Evolutionary conservation across 2,888 invertebrate genomes (phyloP), one percentile per base, ranked within the genome.

Genomic region (Chymomyza fuscimana): DNA sequence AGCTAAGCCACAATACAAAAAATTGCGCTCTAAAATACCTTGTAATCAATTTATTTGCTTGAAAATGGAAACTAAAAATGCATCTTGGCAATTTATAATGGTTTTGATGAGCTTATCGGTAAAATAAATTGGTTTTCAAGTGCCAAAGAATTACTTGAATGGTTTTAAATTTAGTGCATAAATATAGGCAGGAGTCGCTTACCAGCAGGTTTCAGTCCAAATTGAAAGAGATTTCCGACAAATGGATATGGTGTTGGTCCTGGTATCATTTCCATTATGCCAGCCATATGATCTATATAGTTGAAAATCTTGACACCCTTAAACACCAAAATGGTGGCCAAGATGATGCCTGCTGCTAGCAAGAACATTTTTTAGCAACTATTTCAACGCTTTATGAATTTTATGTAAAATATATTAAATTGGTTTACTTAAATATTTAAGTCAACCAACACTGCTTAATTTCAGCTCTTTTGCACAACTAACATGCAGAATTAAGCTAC

Each of bases 231-330:
- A 75, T 91, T 90, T 2, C 91, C 91, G 32, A 91, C 86, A 71
- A 91, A 86, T 1, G 91, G 91, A 73, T 89, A 87, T 0, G 90
- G 85, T 5, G 82, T 88, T 12, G 89, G 90, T 5, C 91, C 91
- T 1, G 90, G 89, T 70, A 91, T 89, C 88, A 88, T 88, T 74
- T 91, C 89, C 88, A 89, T 89, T 19, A 90, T 90, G 9, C 90
- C 89, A 1, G 89, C 89, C 69, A 90, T 90, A 70, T 90, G 87
- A 71, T 90, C 90, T 4, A 90, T 65, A 61, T 90, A 89, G 54
- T 90, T 90, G 5, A 89, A 83, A 66, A 90, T 82, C 66, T 78
- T 80, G 0, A 90, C 80, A 4, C 89, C 90, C 68, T 89, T 89
- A 65, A 88, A 80, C 62, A 89, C 83, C 67, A 89, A 64, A 65